phyloP scores from a whole-genome alignment of 2,797 vertebrate genomes.

The Sebastes elongatus region DNA sequence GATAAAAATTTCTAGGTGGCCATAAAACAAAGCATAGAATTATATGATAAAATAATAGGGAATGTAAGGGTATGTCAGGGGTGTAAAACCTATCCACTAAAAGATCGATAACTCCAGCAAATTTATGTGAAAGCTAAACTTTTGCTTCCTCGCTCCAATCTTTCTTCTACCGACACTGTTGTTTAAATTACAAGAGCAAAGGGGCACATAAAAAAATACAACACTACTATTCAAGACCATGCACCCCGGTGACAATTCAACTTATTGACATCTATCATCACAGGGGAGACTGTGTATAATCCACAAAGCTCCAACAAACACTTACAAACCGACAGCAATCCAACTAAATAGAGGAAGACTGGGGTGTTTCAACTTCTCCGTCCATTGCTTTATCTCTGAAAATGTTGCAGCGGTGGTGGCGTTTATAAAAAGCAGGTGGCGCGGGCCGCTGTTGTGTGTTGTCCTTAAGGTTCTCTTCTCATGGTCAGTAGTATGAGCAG shows the following conservation, averaged over 20 bases:
- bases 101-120: constrained; percentile 58
- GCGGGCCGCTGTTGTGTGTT: neutral
- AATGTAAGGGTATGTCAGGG: constrained; percentile 37
- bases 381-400: neutral
- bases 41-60: constrained; percentile 52
- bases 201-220: constrained; percentile 25
- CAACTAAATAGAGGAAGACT: neutral
- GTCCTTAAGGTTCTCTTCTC: neutral
- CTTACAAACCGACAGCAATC: neutral
- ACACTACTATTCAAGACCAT: neutral
- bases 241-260: constrained; percentile 4
- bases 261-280: constrained; percentile 29
- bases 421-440: neutral
- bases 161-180: constrained; percentile 13
- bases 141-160: constrained; percentile 23
- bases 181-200: constrained; percentile 42
- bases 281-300: constrained; percentile 12
- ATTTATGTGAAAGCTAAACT: constrained; percentile 52
- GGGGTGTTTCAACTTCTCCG: neutral
- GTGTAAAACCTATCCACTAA: constrained; percentile 1
- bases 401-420: neutral
- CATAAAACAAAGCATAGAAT: constrained; percentile 42
- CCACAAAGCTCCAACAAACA: neutral
- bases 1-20: constrained; percentile 20
- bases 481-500: neutral